These are phyloP conservation scores for Bombus soroeensis DNA, from an alignment of 1,140 invertebrate genomes.

Conservation along the genomic window DNA sequence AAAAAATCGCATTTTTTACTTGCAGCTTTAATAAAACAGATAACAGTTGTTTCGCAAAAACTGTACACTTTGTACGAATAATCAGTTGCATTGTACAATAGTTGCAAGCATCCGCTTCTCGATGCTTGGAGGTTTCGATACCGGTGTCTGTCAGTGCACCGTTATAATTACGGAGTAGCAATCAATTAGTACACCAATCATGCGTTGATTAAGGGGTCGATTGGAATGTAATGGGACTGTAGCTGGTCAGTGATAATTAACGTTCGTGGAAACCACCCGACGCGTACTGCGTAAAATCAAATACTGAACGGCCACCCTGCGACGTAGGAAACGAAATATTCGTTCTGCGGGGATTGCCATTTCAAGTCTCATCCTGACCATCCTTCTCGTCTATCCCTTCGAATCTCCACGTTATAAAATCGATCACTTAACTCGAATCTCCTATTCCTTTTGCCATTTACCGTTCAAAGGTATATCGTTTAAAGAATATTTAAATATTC, in stretches of 20 bases:
- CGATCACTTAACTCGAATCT: constrained; percentile 31
- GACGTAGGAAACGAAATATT: constrained; percentile 80
- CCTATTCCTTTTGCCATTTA: not conserved
- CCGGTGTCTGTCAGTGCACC: constrained; percentile 79
- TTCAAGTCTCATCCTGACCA: constrained; percentile 20
- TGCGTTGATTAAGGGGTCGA: constrained; percentile 83
- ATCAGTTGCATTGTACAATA: not conserved
- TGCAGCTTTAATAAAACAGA: accelerated
- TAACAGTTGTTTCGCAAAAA: not conserved
- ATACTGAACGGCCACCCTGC: constrained; percentile 71
- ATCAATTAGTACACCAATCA: constrained; percentile 83
- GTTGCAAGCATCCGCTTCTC: constrained; percentile 60
- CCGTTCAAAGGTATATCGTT: not conserved
- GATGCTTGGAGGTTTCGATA: constrained; percentile 76
- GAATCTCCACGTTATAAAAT: not conserved
- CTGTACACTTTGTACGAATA: not conserved
- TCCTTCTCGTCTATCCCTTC: constrained; percentile 9
- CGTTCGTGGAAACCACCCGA: constrained; percentile 79
- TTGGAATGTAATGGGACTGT: constrained; percentile 83
- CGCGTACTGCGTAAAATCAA: constrained; percentile 82
- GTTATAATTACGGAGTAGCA: constrained; percentile 83
- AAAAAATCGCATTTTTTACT: not conserved
- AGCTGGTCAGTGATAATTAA: constrained; percentile 83
- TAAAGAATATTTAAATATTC: not conserved
- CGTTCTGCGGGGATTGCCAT: constrained; percentile 63